A percentile compares a stretch with the other conserved stretches of the same genome.
Evolutionary conservation across 1,140 invertebrate species (phyloP).

Genomic region (Colletes latitarsis): DNA sequence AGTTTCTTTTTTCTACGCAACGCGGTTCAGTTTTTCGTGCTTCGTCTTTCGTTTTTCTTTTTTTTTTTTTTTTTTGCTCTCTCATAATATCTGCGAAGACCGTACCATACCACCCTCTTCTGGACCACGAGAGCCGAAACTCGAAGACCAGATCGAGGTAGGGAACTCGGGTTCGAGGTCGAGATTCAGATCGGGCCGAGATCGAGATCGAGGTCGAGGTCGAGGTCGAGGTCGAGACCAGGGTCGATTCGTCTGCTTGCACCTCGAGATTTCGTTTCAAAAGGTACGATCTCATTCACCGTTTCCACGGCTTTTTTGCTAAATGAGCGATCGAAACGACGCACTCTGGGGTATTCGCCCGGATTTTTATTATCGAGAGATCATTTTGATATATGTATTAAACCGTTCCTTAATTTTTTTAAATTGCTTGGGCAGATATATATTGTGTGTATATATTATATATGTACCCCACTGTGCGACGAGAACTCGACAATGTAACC

Average conservation of each 20-base stretch:
- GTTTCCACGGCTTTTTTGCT: background rate
- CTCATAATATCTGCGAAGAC: background rate
- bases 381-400: no score
- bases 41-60: background rate
- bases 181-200: constrained; percentile 55
- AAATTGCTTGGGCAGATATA: no score
- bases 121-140: background rate
- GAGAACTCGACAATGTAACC: no score
- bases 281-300: constrained; percentile 23
- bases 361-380: no score
- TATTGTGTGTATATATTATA: no score
- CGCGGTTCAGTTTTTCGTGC: background rate
- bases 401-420: no score
- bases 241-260: background rate
- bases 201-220: constrained; percentile 50
- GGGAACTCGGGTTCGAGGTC: background rate
- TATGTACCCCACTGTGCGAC: no score
- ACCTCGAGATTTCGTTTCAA: background rate
- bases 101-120: background rate
- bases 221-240: constrained; percentile 39
- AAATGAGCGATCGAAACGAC: no score
- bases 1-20: background rate
- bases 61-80: background rate
- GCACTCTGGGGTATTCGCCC: no score
- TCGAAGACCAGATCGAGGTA: background rate